Conservation (phyloP, 2,888 invertebrate species). For the Fragum sueziense region DNA sequence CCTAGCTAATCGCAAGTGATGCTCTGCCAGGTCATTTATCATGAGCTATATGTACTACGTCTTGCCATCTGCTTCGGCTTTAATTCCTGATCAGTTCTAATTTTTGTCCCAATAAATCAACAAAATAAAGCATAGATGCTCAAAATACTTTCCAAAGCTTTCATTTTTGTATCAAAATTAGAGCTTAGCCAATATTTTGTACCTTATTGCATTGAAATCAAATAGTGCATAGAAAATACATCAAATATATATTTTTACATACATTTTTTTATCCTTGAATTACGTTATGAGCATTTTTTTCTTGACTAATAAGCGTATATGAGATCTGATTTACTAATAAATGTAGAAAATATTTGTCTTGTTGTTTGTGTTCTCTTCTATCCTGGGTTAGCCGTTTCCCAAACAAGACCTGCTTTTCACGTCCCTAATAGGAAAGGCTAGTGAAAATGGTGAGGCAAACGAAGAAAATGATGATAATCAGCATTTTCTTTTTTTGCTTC, state of each 20-base stretch:
- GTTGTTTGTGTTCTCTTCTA: not conserved
- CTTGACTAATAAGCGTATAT: constrained; percentile 25
- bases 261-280: constrained; percentile 6
- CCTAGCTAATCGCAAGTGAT: too few relatives aligned
- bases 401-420: too few relatives aligned
- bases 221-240: constrained; percentile 15
- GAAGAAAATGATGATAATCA: too few relatives aligned
- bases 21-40: too few relatives aligned
- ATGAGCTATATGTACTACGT: too few relatives aligned
- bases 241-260: constrained; percentile 22
- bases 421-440: too few relatives aligned
- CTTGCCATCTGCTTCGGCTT: too few relatives aligned
- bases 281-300: constrained; percentile 23
- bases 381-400: not conserved
- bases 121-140: too few relatives aligned
- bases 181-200: not conserved
- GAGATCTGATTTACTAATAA: constrained; percentile 32
- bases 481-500: too few relatives aligned
- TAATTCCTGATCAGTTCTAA: too few relatives aligned
- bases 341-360: not conserved
- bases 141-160: not conserved
- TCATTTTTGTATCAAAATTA: not conserved
- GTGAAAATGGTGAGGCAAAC: too few relatives aligned
- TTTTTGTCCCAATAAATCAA: too few relatives aligned
- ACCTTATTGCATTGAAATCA: constrained; percentile 15